phyloP scores from a whole-genome alignment of 2,113 vertebrate genomes.

The Calidris pugnax region DNA sequence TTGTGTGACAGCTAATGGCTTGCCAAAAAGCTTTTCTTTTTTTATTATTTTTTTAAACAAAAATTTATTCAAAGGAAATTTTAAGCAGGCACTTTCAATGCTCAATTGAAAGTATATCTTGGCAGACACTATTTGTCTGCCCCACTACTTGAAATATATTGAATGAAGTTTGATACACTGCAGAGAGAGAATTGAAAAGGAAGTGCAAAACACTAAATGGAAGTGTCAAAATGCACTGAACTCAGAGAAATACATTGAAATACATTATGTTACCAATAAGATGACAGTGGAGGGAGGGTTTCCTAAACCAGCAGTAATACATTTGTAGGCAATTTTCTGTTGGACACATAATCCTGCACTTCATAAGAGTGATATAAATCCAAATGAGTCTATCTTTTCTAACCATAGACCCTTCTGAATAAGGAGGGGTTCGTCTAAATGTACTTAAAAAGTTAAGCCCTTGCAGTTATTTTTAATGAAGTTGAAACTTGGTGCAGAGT shows the following conservation, averaged over 20 bases:
- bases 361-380: background rate
- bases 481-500: background rate
- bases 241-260: background rate
- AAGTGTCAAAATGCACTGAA: background rate
- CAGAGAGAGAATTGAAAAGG: conserved; percentile 20
- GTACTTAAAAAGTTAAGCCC: background rate
- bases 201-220: conserved; percentile 17
- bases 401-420: background rate
- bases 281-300: background rate
- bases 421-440: background rate
- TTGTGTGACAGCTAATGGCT: conserved; percentile 63
- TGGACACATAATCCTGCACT: background rate
- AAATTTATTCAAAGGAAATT: conserved; percentile 59
- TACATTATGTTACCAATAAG: background rate
- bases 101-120: conserved; percentile 38
- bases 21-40: conserved; percentile 52
- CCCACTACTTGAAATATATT: conserved; percentile 36
- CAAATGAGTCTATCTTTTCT: background rate
- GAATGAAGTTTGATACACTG: conserved; percentile 28
- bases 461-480: background rate
- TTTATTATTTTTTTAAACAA: conserved; percentile 1
- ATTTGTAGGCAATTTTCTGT: background rate
- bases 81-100: conserved; percentile 64
- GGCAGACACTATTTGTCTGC: conserved; percentile 58
- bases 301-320: background rate